Conservation (phyloP, 1,140 invertebrate species). For the Anadara kagoshimensis region DNA sequence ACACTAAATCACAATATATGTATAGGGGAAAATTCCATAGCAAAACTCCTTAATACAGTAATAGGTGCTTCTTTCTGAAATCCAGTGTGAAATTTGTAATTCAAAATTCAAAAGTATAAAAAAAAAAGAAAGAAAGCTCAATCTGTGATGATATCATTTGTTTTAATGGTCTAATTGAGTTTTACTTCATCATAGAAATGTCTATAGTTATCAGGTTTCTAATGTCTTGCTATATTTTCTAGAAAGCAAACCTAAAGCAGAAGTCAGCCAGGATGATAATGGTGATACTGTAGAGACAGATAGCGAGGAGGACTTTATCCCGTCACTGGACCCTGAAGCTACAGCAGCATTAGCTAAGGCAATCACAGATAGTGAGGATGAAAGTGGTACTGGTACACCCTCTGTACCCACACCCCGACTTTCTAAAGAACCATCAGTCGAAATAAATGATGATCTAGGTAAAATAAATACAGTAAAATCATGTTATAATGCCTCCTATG, state of each 20-base stretch:
- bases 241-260: too few species aligned
- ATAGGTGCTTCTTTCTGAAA: neutral
- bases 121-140: too few species aligned
- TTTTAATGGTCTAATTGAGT: neutral
- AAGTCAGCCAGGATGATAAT: constrained; percentile 5
- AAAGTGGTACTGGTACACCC: constrained; percentile 39
- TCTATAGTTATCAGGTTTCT: too few species aligned
- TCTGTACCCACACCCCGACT: constrained; percentile 53
- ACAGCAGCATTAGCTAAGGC: constrained; percentile 63
- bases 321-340: constrained; percentile 54
- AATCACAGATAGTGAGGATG: constrained; percentile 69
- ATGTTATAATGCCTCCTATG: too few species aligned
- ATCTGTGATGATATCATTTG: too few species aligned
- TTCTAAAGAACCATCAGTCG: constrained; percentile 62
- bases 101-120: too few species aligned
- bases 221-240: too few species aligned
- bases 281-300: constrained; percentile 41
- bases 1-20: too few species aligned
- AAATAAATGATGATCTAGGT: constrained; percentile 55
- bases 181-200: too few species aligned
- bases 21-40: too few species aligned
- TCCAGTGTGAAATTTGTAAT: neutral
- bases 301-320: constrained; percentile 58
- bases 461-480: neutral
- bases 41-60: too few species aligned